A percentile compares a stretch with the other conserved stretches of the same genome.
These are phyloP conservation scores for Syngnathus scovelli DNA, from an alignment of 2,113 vertebrate species.

Conservation along the genomic window DNA sequence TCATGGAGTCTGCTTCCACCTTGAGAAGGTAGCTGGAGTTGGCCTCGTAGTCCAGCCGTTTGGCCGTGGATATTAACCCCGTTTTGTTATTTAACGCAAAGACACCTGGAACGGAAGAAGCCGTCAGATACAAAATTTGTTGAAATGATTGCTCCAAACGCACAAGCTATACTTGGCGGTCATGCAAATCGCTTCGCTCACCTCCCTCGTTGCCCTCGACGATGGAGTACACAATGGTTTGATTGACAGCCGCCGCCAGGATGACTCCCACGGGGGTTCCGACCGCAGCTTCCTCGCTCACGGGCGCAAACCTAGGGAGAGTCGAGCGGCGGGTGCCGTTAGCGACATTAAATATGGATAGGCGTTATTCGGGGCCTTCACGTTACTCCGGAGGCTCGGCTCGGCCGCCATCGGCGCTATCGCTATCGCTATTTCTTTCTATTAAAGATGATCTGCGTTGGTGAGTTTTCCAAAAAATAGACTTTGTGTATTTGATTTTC, in stretches of 20 bases:
- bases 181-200: conserved; percentile 49
- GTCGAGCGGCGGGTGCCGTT: conserved; percentile 41
- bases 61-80: conserved; percentile 76
- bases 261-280: conserved; percentile 81
- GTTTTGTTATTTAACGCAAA: conserved; percentile 79
- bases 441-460: not conserved
- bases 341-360: conserved; percentile 38
- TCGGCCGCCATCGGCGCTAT: no score
- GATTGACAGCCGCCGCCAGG: conserved; percentile 88
- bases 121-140: not conserved
- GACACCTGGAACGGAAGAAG: conserved; percentile 59
- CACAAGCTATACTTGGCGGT: not conserved
- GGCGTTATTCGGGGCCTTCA: conserved; percentile 3
- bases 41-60: conserved; percentile 78
- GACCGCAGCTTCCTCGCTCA: conserved; percentile 81
- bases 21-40: conserved; percentile 74
- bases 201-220: conserved; percentile 87
- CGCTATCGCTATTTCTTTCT: not conserved
- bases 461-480: not conserved
- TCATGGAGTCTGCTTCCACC: conserved; percentile 83
- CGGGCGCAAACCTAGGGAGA: conserved; percentile 79
- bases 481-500: no score
- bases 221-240: conserved; percentile 91
- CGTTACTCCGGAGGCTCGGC: conserved; percentile 12
- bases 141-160: not conserved